These are phyloP conservation scores for Drosophila diplacantha DNA, from an alignment of 2,888 invertebrate genomes.

Conservation along the genomic window DNA sequence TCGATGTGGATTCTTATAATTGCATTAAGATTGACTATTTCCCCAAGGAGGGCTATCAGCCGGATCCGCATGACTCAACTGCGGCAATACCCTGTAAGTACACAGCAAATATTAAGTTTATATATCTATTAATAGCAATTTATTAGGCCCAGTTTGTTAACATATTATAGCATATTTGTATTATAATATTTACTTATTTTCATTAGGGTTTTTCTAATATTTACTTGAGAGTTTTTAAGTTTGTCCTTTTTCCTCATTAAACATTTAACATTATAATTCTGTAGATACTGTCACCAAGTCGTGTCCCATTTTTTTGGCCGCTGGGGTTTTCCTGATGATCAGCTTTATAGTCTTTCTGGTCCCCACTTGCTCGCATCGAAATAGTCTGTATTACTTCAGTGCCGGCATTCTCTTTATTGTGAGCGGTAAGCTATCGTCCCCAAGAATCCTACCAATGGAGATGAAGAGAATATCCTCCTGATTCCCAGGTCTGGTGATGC, in stretches of 20 bases:
- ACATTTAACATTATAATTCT: slow-evolving; percentile 2
- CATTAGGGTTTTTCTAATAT: background rate
- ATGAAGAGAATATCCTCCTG: background rate
- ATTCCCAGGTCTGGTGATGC: slow-evolving; percentile 87
- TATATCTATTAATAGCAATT: background rate
- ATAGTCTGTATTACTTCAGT: slow-evolving; percentile 88
- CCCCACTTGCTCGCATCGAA: slow-evolving; percentile 85
- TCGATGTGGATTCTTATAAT: slow-evolving; percentile 74
- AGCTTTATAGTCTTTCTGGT: slow-evolving; percentile 89
- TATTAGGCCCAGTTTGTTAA: background rate
- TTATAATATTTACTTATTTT: background rate
- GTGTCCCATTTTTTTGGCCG: slow-evolving; percentile 87
- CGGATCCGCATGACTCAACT: slow-evolving; percentile 93
- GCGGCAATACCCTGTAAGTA: slow-evolving; percentile 95
- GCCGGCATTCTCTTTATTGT: slow-evolving; percentile 93
- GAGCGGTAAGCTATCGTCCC: slow-evolving; percentile 82
- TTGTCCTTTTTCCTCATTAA: background rate
- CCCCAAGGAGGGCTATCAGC: slow-evolving; percentile 89
- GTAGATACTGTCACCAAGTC: slow-evolving; percentile 92
- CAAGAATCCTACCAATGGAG: too few species aligned
- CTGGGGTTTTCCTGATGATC: slow-evolving; percentile 86
- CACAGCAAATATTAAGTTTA: slow-evolving; percentile 19
- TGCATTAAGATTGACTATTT: slow-evolving; percentile 93
- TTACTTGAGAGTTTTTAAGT: background rate
- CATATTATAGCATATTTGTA: background rate